Percentiles rank a stretch among this genome's conserved stretches.
These are phyloP conservation scores for Brotula barbata DNA, from an alignment of 2,797 vertebrate genomes.

Conservation along the genomic window DNA sequence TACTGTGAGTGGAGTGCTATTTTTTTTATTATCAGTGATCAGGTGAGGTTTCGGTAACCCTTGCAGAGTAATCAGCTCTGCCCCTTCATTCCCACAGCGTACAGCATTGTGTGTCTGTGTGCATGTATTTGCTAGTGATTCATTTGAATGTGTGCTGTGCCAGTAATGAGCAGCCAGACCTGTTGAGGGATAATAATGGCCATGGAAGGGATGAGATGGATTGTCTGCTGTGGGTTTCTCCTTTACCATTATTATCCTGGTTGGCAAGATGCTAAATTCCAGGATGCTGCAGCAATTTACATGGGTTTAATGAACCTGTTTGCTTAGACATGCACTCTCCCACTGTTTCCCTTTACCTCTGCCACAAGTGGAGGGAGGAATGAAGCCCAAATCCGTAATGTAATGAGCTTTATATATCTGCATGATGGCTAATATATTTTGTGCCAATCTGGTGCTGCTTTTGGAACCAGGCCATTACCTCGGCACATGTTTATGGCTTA, in stretches of 20 bases:
- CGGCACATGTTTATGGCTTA: slow-evolving; percentile 39
- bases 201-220: slow-evolving; percentile 61
- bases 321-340: slow-evolving; percentile 55
- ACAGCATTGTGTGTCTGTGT: slow-evolving; percentile 48
- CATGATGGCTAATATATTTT: slow-evolving; percentile 56
- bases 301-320: slow-evolving; percentile 69
- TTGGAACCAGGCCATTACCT: slow-evolving; percentile 37
- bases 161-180: slow-evolving; percentile 69
- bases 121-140: slow-evolving; percentile 61
- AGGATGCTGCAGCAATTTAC: slow-evolving; percentile 61
- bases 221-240: slow-evolving; percentile 63
- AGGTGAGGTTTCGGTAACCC: slow-evolving; percentile 50
- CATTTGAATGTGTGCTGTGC: slow-evolving; percentile 64
- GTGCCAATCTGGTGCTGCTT: slow-evolving; percentile 36
- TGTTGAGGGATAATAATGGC: slow-evolving; percentile 66
- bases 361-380: slow-evolving; percentile 34
- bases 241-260: slow-evolving; percentile 66
- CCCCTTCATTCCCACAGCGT: slow-evolving; percentile 39
- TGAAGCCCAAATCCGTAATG: slow-evolving; percentile 47
- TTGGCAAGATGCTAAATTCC: slow-evolving; percentile 61
- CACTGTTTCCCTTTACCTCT: slow-evolving; percentile 34
- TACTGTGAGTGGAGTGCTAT: slow-evolving; percentile 46
- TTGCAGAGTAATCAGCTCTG: slow-evolving; percentile 47
- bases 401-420: slow-evolving; percentile 63
- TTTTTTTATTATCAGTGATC: slow-evolving; percentile 37